Conservation (phyloP, 2,797 vertebrate species). For the Botia almorhae region DNA sequence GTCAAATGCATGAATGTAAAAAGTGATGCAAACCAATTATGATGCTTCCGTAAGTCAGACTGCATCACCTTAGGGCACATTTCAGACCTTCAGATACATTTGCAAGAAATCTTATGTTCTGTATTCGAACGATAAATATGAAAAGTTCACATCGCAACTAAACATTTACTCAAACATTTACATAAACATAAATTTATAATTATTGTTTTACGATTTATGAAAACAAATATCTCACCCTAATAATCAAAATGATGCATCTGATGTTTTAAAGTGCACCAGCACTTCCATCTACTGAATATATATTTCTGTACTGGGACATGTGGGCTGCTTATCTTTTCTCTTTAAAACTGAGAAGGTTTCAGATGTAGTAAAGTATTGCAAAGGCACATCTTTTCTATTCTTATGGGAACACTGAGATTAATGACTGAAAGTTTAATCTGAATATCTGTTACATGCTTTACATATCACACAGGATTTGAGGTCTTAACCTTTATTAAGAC, state of each 20-base stretch:
- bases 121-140: too few species aligned
- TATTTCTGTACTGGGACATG: not conserved
- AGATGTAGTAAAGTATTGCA: not conserved
- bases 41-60: not conserved
- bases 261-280: not conserved
- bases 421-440: not conserved
- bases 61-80: not conserved
- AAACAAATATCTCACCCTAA: not conserved
- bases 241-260: not conserved
- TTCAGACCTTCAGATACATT: not conserved
- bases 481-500: conserved; percentile 11
- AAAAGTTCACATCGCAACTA: too few species aligned
- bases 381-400: conserved; percentile 10
- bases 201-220: not conserved
- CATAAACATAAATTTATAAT: too few species aligned
- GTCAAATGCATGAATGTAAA: too few species aligned
- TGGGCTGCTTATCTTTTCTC: not conserved
- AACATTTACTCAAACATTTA: too few species aligned
- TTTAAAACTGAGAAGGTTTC: not conserved
- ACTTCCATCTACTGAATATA: not conserved
- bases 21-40: not conserved
- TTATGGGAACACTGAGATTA: conserved; percentile 7
- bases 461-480: conserved; percentile 30
- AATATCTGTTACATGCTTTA: conserved; percentile 31
- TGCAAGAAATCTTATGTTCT: too few species aligned